These are phyloP conservation scores for Amaurobius ferox DNA, from an alignment of 2,888 invertebrate genomes.

Conservation along the genomic window DNA sequence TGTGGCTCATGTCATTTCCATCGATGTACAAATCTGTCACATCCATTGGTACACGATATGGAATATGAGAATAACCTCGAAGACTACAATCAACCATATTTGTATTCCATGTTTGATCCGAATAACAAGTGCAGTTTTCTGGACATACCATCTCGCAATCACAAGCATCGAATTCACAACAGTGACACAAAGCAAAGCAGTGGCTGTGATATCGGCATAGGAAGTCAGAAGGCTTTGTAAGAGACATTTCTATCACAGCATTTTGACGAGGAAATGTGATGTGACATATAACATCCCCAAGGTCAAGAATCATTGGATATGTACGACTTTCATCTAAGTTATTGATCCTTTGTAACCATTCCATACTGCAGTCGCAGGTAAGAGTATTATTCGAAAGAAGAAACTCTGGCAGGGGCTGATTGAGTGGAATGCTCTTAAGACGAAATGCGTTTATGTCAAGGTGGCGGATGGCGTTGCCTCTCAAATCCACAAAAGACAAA, in stretches of 20 bases:
- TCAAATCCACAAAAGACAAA: slow-evolving; percentile 92
- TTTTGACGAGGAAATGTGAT: slow-evolving; percentile 86
- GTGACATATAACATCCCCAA: slow-evolving; percentile 89
- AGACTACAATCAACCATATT: slow-evolving; percentile 90
- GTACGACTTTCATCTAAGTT: slow-evolving; percentile 83
- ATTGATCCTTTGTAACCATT: slow-evolving; percentile 90
- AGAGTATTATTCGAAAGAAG: slow-evolving; percentile 91
- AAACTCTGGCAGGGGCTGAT: slow-evolving; percentile 86
- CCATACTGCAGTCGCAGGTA: slow-evolving; percentile 93
- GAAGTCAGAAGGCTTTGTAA: slow-evolving; percentile 89
- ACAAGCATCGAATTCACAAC: slow-evolving; percentile 93
- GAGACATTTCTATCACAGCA: slow-evolving; percentile 85
- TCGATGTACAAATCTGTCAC: slow-evolving; percentile 90
- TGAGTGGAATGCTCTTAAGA: slow-evolving; percentile 86
- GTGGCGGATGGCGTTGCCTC: slow-evolving; percentile 92
- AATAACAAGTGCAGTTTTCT: slow-evolving; percentile 90
- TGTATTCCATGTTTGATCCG: slow-evolving; percentile 90
- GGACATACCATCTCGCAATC: slow-evolving; percentile 96
- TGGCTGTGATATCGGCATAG: slow-evolving; percentile 89
- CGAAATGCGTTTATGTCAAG: slow-evolving; percentile 92
- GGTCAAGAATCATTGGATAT: slow-evolving; percentile 88
- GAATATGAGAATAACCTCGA: slow-evolving; percentile 80
- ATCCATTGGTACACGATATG: slow-evolving; percentile 92
- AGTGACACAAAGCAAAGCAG: slow-evolving; percentile 91
- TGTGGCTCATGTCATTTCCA: slow-evolving; percentile 86